Conservation (phyloP, 2,113 vertebrate species). For the Lynx canadensis region DNA sequence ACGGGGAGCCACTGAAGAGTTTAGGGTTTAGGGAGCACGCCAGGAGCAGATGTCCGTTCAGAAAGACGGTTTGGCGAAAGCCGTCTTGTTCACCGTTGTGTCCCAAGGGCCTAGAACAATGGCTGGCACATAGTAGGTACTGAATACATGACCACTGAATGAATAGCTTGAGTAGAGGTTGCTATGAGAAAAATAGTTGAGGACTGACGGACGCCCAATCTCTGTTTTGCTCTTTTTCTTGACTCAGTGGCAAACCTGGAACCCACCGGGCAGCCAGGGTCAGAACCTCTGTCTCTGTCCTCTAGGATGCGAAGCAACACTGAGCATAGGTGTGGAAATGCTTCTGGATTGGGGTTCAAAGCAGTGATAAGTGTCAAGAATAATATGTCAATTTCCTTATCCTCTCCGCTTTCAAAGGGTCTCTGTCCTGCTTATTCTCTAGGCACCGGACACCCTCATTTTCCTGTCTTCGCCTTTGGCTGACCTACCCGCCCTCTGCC, state of each 20-base stretch:
- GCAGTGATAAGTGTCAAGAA: not conserved
- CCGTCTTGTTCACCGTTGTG: not conserved
- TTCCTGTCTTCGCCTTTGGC: conserved; percentile 10
- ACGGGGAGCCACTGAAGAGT: not conserved
- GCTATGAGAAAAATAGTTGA: not conserved
- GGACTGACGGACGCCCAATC: not conserved
- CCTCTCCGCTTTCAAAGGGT: conserved; percentile 10
- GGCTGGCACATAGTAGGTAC: not conserved
- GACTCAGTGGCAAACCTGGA: not conserved
- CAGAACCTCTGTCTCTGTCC: not conserved
- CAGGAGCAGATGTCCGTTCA: not conserved
- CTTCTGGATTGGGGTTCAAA: conserved; percentile 29
- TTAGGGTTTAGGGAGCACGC: not conserved
- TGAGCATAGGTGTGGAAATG: not conserved
- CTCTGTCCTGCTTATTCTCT: not conserved
- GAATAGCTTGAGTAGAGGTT: not conserved
- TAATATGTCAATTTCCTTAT: not conserved
- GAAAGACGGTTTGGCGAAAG: not conserved
- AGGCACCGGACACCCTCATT: not conserved
- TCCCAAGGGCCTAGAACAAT: not conserved
- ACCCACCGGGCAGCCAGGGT: not conserved
- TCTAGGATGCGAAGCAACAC: not conserved
- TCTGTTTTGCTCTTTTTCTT: not conserved
- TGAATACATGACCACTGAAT: not conserved
- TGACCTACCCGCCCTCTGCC: not conserved